Base-by-base conservation (phyloP, 2,888 invertebrate genomes). In the Epinotia bilunana region DNA sequence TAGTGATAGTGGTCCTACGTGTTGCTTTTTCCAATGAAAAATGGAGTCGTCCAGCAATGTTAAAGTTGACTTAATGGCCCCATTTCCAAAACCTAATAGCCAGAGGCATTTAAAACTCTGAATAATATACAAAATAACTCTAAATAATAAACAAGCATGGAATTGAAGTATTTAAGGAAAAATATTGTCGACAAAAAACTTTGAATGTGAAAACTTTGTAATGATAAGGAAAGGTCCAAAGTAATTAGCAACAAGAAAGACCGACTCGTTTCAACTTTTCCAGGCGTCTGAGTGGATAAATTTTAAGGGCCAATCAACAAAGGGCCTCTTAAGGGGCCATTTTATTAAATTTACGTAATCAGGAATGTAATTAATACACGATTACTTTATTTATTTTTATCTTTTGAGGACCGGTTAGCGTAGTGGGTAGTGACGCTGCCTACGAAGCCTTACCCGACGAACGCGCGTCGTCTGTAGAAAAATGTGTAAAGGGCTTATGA, bases 221-320 rank as follows among this genome's bases (percentile, higher is more conserved):
- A 80, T 77, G 78, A 78, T 78, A 78, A 79, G 79, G 78, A 76
- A 76, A 79, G 76, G 76, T 67, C 76, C 76, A 64, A 80, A 80
- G 79, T 80, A 78, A 80, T 80, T 80, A 80, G 79, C 77, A 78
- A 80, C 78, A 77, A 78, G 77, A 78, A 78, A 77, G 71, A 60
- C 70, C 78, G 77, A 75, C 78, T 79, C 78, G 79, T 77, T 78
- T 77, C 69, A 79, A 79, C 76, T 79, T 79, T 58, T 73, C 77
- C 65, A 76, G 77, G 76, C 79, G 73, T 79, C 80, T 76, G 79
- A 78, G 76, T 79, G 79, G 81, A 79, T 78, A 81, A 79, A 80
- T 80, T 81, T 82, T 78, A 81, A 80, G 80, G 77, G 78, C 77
- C 80, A 81, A 79, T 81, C 79, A 80, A 80, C 65, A 71, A 72